Conservation (phyloP, 2,797 vertebrate genomes). For the Myoxocephalus aenaeus region DNA sequence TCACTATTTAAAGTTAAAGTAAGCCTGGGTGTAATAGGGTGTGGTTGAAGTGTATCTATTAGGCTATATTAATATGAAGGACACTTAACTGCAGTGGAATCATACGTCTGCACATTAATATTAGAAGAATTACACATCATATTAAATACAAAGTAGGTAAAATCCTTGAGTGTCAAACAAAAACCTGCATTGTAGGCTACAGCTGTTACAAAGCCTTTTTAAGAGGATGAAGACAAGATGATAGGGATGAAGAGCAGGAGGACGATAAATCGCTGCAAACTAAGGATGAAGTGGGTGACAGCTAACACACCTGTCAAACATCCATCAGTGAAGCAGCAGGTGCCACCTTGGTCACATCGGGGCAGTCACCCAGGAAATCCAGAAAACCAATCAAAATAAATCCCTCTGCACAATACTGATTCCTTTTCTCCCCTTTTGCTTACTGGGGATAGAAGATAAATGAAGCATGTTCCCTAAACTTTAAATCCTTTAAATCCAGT, state of each 20-base stretch:
- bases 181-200: background rate
- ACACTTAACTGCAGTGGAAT: background rate
- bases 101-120: background rate
- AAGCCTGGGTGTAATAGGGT: background rate
- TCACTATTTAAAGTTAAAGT: background rate
- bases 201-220: background rate
- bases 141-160: background rate
- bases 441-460: constrained; percentile 18
- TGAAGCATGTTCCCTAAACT: constrained; percentile 10
- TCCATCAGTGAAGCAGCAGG: constrained; percentile 55
- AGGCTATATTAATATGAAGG: background rate
- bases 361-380: constrained; percentile 33
- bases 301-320: constrained; percentile 30
- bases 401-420: background rate
- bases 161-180: constrained; percentile 6
- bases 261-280: constrained; percentile 17
- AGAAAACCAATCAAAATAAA: constrained; percentile 27
- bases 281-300: constrained; percentile 21
- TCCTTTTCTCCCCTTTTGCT: background rate
- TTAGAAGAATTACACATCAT: background rate
- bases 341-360: constrained; percentile 27
- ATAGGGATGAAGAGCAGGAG: constrained; percentile 16
- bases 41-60: background rate
- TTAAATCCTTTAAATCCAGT: constrained; percentile 50
- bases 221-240: background rate